Evolutionary conservation across 2,113 vertebrate species (phyloP).

Genomic region (Oplegnathus fasciatus): DNA sequence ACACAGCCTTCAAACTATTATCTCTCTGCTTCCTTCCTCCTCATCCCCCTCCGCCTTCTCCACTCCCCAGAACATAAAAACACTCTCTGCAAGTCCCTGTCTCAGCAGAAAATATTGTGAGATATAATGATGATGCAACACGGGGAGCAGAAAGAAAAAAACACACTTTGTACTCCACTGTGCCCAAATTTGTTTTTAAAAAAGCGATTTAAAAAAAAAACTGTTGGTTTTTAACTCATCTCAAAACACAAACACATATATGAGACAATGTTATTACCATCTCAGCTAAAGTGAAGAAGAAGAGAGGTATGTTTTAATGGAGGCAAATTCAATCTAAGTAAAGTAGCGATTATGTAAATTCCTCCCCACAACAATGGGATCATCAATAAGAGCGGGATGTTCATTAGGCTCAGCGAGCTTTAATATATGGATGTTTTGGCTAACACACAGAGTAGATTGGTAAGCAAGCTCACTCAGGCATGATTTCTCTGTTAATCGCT

Average conservation of each 20-base stretch:
- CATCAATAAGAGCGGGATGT: constrained; percentile 82
- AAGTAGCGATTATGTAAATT: constrained; percentile 82
- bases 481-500: constrained; percentile 66
- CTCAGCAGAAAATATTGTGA: constrained; percentile 81
- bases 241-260: constrained; percentile 47
- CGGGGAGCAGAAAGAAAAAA: constrained; percentile 44
- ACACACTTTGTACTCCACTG: constrained; percentile 31
- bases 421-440: constrained; percentile 80
- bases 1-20: constrained; percentile 81
- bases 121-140: constrained; percentile 77
- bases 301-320: constrained; percentile 71
- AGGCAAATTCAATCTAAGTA: constrained; percentile 77
- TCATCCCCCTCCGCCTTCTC: constrained; percentile 38
- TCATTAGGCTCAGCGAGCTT: constrained; percentile 77
- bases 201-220: constrained; percentile 50
- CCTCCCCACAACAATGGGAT: constrained; percentile 77
- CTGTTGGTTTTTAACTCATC: constrained; percentile 15
- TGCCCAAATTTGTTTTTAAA: constrained; percentile 53
- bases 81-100: constrained; percentile 71
- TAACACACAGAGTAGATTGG: constrained; percentile 74
- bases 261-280: constrained; percentile 41
- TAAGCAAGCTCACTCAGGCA: constrained; percentile 73
- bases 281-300: constrained; percentile 43
- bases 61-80: constrained; percentile 72
- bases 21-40: constrained; percentile 66